Conservation (phyloP, 1,140 invertebrate species). For the Goniozus legneri region DNA sequence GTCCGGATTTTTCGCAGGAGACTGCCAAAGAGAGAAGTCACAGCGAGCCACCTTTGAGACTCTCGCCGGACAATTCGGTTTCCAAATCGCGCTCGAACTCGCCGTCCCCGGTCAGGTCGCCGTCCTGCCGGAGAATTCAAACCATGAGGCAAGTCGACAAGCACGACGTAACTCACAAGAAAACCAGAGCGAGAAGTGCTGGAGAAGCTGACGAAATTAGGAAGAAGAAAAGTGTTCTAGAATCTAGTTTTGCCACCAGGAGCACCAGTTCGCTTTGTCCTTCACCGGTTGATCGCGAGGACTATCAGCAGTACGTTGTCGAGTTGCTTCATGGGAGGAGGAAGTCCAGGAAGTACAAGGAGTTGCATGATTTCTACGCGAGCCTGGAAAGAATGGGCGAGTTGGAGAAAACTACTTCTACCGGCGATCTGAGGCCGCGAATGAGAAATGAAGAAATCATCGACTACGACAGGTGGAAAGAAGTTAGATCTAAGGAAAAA, state of each 20-base stretch:
- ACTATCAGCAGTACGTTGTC: constrained; percentile 69
- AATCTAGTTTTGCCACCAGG: constrained; percentile 43
- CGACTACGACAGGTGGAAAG: constrained; percentile 84
- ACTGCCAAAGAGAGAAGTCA: constrained; percentile 45
- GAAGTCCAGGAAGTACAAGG: constrained; percentile 78
- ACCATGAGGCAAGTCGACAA: constrained; percentile 43
- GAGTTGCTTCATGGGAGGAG: constrained; percentile 70
- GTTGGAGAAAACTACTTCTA: constrained; percentile 73
- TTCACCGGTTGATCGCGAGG: constrained; percentile 52
- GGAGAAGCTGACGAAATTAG: constrained; percentile 53
- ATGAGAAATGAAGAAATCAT: constrained; percentile 73
- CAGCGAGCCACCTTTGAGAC: constrained; percentile 51
- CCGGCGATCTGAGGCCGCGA: constrained; percentile 65
- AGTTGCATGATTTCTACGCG: constrained; percentile 81
- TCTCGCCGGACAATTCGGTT: constrained; percentile 24
- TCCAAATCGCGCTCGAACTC: constrained; percentile 48
- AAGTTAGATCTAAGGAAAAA: constrained; percentile 71
- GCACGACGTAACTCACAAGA: constrained; percentile 24
- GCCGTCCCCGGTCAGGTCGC: constrained; percentile 61
- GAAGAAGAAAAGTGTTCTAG: constrained; percentile 25
- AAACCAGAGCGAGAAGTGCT: constrained; percentile 61
- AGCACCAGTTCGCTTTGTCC: constrained; percentile 51
- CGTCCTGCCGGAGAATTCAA: constrained; percentile 63
- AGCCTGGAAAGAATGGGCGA: constrained; percentile 81
- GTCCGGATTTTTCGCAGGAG: constrained; percentile 33